Evolutionary conservation across 1,140 invertebrate genomes (phyloP).

Genomic region (Microplitis mediator): DNA sequence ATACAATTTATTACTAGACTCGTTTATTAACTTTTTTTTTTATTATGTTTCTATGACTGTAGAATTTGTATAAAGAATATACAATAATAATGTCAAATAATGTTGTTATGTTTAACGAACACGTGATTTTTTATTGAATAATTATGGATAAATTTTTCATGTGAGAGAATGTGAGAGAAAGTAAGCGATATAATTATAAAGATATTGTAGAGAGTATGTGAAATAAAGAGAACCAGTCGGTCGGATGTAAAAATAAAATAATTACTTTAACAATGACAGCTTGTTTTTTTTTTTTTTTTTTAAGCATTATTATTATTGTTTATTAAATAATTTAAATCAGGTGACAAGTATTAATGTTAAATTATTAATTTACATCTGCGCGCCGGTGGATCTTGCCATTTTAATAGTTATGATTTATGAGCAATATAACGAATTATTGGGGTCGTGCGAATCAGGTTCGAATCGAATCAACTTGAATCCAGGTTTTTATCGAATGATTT

Average conservation of each 20-base stretch:
- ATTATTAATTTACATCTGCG: background rate
- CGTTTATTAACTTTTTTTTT: too few relatives aligned
- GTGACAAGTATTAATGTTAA: background rate
- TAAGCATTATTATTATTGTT: background rate
- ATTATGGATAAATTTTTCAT: background rate
- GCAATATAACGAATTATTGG: background rate
- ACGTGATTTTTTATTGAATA: background rate
- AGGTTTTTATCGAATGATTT: too few relatives aligned
- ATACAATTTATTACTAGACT: too few relatives aligned
- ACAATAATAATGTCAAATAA: background rate
- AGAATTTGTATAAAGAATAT: background rate
- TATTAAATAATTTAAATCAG: background rate
- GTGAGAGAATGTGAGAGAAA: background rate
- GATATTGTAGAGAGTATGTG: too few relatives aligned
- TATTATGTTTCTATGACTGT: too few relatives aligned
- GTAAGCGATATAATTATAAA: background rate
- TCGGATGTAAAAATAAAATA: background rate
- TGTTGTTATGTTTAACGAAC: background rate
- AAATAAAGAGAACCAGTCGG: background rate
- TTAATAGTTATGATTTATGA: background rate
- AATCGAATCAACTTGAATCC: too few relatives aligned
- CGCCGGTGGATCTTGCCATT: conserved; percentile 21
- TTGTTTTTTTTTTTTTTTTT: background rate
- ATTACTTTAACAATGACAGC: too few relatives aligned
- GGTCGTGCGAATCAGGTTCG: too few relatives aligned